A percentile compares a stretch with the other conserved stretches of the same genome.
phyloP scores from a whole-genome alignment of 2,888 invertebrate species.

The Capitulum mitella region DNA sequence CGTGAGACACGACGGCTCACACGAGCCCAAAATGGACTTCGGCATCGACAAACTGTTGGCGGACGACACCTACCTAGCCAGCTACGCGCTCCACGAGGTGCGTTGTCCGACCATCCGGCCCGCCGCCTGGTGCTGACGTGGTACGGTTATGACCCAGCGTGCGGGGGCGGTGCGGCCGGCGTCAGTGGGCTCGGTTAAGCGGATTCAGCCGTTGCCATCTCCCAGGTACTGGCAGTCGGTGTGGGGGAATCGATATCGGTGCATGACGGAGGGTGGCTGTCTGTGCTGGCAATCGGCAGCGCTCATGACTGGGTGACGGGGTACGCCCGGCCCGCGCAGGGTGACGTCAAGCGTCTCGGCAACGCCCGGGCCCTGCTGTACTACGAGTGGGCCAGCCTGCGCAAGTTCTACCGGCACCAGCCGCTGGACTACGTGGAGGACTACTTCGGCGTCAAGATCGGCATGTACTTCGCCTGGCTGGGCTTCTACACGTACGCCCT shows the following conservation, averaged over 20 bases:
- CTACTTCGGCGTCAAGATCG: conserved; percentile 85
- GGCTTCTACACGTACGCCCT: conserved; percentile 91
- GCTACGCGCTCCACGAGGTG: conserved; percentile 86
- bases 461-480: conserved; percentile 85
- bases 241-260: too few species aligned
- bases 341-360: not conserved
- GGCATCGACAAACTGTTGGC: conserved; percentile 68
- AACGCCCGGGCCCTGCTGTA: conserved; percentile 63
- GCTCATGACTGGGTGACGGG: too few species aligned
- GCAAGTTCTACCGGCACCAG: conserved; percentile 66
- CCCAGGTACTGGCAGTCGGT: too few species aligned
- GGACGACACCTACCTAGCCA: conserved; percentile 65
- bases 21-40: conserved; percentile 54
- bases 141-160: too few species aligned
- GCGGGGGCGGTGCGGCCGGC: too few species aligned
- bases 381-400: conserved; percentile 73
- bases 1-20: conserved; percentile 34
- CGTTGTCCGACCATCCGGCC: too few species aligned
- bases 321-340: too few species aligned
- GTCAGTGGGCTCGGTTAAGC: too few species aligned
- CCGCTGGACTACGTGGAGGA: conserved; percentile 83
- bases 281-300: too few species aligned
- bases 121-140: too few species aligned
- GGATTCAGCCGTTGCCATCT: too few species aligned
- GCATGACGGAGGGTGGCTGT: too few species aligned